These are phyloP conservation scores for Epiblema foenella DNA, from an alignment of 2,888 invertebrate genomes.

Conservation along the genomic window DNA sequence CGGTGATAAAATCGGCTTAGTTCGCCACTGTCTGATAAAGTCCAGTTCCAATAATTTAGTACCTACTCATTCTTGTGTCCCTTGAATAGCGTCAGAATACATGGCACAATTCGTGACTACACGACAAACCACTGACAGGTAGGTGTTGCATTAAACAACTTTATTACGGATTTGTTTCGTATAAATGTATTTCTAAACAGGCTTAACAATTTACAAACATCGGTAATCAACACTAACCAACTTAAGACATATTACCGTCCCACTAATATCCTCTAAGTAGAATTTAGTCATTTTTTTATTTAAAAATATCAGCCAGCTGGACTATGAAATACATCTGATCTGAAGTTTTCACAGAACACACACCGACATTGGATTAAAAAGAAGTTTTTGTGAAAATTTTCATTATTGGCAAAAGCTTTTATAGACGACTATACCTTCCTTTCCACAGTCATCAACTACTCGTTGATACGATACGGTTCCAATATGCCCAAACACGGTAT, in stretches of 20 bases:
- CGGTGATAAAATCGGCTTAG: too few relatives aligned
- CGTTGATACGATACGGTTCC: too few relatives aligned
- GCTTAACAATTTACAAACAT: constrained; percentile 18
- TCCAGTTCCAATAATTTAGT: background rate
- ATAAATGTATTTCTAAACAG: constrained; percentile 22
- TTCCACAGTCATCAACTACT: too few relatives aligned
- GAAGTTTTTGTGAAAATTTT: too few relatives aligned
- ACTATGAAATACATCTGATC: too few relatives aligned
- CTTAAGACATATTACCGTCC: background rate
- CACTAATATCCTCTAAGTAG: background rate
- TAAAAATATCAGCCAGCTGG: too few relatives aligned
- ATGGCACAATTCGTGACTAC: constrained; percentile 36
- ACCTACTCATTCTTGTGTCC: constrained; percentile 6
- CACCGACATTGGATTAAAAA: too few relatives aligned
- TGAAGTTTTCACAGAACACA: too few relatives aligned
- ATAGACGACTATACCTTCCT: too few relatives aligned
- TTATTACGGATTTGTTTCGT: constrained; percentile 33
- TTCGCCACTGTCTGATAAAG: background rate
- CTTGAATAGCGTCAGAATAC: constrained; percentile 34
- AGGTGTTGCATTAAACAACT: constrained; percentile 27
- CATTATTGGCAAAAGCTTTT: too few relatives aligned
- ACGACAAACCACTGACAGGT: constrained; percentile 25
- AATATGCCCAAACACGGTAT: too few relatives aligned
- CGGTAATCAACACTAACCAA: constrained; percentile 1
- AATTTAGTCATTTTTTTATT: too few relatives aligned